Evolutionary conservation across 2,888 invertebrate species (phyloP).

Genomic region (Emesis furor): DNA sequence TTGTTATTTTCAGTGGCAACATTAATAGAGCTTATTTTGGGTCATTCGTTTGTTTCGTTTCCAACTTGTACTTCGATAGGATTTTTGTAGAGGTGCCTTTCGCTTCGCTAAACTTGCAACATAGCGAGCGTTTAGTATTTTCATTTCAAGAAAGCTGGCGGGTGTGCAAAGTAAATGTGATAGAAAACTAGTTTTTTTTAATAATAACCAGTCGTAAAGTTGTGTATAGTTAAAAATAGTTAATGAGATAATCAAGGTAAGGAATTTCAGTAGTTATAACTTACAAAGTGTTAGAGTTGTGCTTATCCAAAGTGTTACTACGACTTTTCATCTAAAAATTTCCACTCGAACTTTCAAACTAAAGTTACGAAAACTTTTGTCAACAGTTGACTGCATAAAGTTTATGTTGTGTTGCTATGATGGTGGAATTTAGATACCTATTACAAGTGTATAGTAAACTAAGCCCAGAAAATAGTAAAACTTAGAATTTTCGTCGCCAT

Average conservation of each 20-base stretch:
- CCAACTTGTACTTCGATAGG: slow-evolving; percentile 90
- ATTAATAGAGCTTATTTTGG: slow-evolving; percentile 91
- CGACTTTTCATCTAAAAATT: slow-evolving; percentile 92
- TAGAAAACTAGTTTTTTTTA: slow-evolving; percentile 81
- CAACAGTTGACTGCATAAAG: slow-evolving; percentile 84
- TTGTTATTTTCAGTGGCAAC: slow-evolving; percentile 86
- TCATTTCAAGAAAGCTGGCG: slow-evolving; percentile 92
- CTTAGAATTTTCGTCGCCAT: slow-evolving; percentile 92
- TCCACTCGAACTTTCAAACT: slow-evolving; percentile 91
- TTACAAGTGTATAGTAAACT: slow-evolving; percentile 83
- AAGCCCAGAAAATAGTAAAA: slow-evolving; percentile 90
- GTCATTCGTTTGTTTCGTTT: slow-evolving; percentile 90
- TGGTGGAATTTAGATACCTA: slow-evolving; percentile 80
- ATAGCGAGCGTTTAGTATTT: slow-evolving; percentile 90
- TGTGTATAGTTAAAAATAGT: slow-evolving; percentile 83
- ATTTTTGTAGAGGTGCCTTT: slow-evolving; percentile 91
- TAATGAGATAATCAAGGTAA: slow-evolving; percentile 91
- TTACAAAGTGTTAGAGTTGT: slow-evolving; percentile 82
- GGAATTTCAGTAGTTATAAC: slow-evolving; percentile 80
- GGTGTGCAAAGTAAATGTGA: slow-evolving; percentile 91
- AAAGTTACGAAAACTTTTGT: slow-evolving; percentile 89
- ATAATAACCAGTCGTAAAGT: slow-evolving; percentile 80
- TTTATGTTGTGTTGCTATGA: slow-evolving; percentile 80
- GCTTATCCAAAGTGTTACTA: slow-evolving; percentile 84
- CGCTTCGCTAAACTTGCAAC: slow-evolving; percentile 92